These are phyloP conservation scores for Agrypnia vestita DNA, from an alignment of 1,140 invertebrate genomes.

Conservation along the genomic window DNA sequence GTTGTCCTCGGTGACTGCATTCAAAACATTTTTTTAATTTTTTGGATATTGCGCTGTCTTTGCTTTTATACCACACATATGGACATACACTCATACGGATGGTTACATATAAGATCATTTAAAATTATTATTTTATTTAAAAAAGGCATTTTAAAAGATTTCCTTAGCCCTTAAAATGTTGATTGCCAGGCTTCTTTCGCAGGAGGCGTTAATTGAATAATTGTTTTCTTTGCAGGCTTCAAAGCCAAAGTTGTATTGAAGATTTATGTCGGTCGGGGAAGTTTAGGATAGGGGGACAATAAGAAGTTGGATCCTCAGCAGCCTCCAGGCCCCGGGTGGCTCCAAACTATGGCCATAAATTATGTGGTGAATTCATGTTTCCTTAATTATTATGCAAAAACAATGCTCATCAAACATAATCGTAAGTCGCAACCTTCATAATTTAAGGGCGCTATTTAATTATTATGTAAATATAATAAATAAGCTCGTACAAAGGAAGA, in stretches of 20 bases:
- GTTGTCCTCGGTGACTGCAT: no score
- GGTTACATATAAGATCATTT: no score
- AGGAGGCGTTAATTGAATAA: constrained; percentile 11
- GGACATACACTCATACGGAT: no score
- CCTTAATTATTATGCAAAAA: constrained; percentile 46
- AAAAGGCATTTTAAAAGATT: no score
- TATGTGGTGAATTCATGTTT: constrained; percentile 30
- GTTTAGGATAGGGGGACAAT: not conserved
- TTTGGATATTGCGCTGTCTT: no score
- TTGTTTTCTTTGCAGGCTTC: constrained; percentile 14
- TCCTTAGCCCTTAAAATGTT: not conserved
- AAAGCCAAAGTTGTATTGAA: constrained; percentile 4
- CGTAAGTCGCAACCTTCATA: not conserved
- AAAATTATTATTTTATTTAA: no score
- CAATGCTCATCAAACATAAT: constrained; percentile 32
- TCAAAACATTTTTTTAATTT: no score
- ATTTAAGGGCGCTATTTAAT: no score
- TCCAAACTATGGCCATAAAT: constrained; percentile 27
- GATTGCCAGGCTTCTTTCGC: not conserved
- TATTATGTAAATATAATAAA: no score
- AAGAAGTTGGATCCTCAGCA: not conserved
- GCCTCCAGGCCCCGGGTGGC: not conserved
- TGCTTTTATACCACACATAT: no score
- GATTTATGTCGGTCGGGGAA: constrained; percentile 12
- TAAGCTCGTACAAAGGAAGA: no score